Percentiles rank a stretch among this genome's conserved stretches.
These are phyloP conservation scores for Pogoniulus pusillus DNA, from an alignment of 2,797 vertebrate species.

Conservation along the genomic window DNA sequence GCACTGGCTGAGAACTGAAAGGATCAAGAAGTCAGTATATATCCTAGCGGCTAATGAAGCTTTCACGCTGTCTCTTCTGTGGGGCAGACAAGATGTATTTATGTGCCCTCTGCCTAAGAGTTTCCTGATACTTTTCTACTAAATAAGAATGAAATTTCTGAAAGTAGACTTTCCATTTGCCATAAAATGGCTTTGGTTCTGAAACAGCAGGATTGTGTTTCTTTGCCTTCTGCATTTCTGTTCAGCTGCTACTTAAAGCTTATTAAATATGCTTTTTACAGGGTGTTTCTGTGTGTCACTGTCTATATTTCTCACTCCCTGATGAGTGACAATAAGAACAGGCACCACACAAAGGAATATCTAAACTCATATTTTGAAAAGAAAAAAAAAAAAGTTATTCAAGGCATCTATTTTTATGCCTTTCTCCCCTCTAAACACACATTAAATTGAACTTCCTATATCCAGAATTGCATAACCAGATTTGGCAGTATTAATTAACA, in stretches of 20 bases:
- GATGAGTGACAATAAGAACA: slow-evolving; percentile 35
- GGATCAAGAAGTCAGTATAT: slow-evolving; percentile 36
- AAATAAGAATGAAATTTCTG: slow-evolving; percentile 45
- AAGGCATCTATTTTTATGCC: slow-evolving; percentile 61
- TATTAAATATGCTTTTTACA: slow-evolving; percentile 45
- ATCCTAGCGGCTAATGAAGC: slow-evolving; percentile 16
- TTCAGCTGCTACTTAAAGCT: background rate
- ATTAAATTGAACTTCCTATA: slow-evolving; percentile 67
- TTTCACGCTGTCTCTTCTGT: background rate
- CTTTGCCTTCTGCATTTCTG: background rate
- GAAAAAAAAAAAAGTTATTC: background rate
- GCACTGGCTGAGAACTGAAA: slow-evolving; percentile 60
- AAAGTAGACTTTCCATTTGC: slow-evolving; percentile 44
- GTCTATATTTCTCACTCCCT: background rate
- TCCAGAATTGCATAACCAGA: slow-evolving; percentile 72
- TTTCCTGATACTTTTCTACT: slow-evolving; percentile 26
- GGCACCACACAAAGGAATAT: slow-evolving; percentile 32
- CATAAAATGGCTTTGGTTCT: slow-evolving; percentile 12
- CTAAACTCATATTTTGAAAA: background rate
- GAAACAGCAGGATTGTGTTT: background rate
- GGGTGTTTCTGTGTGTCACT: background rate
- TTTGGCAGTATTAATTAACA: slow-evolving; percentile 76
- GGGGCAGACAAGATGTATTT: background rate
- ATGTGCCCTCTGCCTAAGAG: slow-evolving; percentile 4
- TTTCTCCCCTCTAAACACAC: slow-evolving; percentile 10